Evolutionary conservation across 2,113 vertebrate species (phyloP).

Genomic region (Candoia aspera): DNA sequence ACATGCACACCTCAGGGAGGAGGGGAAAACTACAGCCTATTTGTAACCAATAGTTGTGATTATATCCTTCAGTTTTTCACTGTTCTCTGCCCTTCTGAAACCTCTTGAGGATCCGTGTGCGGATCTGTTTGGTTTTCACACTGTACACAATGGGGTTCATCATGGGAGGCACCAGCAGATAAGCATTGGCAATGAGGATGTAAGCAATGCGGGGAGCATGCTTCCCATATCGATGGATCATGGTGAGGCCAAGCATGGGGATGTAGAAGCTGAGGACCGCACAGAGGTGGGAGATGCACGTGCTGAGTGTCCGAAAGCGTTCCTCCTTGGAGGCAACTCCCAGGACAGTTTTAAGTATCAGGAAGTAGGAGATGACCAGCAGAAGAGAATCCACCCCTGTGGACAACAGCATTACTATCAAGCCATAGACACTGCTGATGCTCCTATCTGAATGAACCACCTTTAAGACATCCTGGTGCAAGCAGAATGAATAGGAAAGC

Average conservation of each 20-base stretch:
- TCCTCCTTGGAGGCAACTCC: slow-evolving; percentile 17
- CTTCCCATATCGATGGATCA: slow-evolving; percentile 53
- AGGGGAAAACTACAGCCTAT: too few species aligned
- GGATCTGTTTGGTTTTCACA: slow-evolving; percentile 57
- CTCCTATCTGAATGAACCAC: slow-evolving; percentile 41
- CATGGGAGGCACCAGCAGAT: slow-evolving; percentile 38
- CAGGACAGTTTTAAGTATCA: slow-evolving; percentile 51
- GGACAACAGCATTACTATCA: background rate
- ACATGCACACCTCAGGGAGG: too few species aligned
- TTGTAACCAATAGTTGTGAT: too few species aligned
- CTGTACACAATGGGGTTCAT: slow-evolving; percentile 56
- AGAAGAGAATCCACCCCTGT: slow-evolving; percentile 36
- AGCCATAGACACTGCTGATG: slow-evolving; percentile 46
- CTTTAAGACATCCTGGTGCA: slow-evolving; percentile 59
- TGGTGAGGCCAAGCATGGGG: slow-evolving; percentile 38
- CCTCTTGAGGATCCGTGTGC: background rate
- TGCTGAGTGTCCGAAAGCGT: slow-evolving; percentile 42
- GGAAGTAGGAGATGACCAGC: slow-evolving; percentile 48
- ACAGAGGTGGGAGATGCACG: slow-evolving; percentile 51
- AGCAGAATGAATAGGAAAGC: slow-evolving; percentile 63
- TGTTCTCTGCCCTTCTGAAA: background rate
- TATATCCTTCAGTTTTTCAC: too few species aligned
- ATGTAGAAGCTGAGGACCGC: slow-evolving; percentile 55
- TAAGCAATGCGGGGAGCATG: slow-evolving; percentile 1
- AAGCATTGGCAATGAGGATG: slow-evolving; percentile 47